Evolutionary conservation across 2,113 vertebrate genomes (phyloP), one percentile per base, ranked within the genome.

Genomic region (Abramis brama): DNA sequence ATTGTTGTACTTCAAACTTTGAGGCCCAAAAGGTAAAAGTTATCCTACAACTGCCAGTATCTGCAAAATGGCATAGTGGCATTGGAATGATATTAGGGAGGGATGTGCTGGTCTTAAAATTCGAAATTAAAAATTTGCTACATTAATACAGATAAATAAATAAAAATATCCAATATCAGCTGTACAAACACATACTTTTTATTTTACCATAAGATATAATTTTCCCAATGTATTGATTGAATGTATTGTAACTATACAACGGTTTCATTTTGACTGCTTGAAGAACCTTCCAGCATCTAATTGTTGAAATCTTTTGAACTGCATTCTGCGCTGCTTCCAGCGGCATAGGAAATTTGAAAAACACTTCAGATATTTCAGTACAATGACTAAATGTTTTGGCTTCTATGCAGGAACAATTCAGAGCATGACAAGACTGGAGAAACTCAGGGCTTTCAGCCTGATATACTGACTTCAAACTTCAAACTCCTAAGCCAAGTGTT

Each of bases 341-440:
- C 75, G 86, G 82, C 60, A 79, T 79, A 87, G 82, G 59, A 82
- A 86, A 90, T 64, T 80, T 87, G 43, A 79, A 71, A 89, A 87
- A 93, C 93, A 88, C 88, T 86, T 92, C 33, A 91, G 87, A 91
- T 92, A 86, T 89, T 91, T 93, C 57, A 59, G 84, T 88, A 64
- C 47, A 76, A 86, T 86, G 70, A 85, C 86, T 87, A 82, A 70
- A 91, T 91, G 79, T 90, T 92, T 91, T 90, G 88, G 88, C 87
- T 93, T 88, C 79, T 79, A 87, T 70, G 74, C 85, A 83, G 78
- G 62, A 87, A 85, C 84, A 66, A 89, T 88, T 85, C 88, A 86
- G 89, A 87, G 86, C 92, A 92, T 91, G 91, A 93, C 89, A 86
- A 86, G 88, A 93, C 89, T 90, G 68, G 76, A 87, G 88, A 83